A percentile compares a stretch with the other conserved stretches of the same genome.
Conservation (phyloP, 2,113 vertebrate genomes). For the Oenanthe oenanthe region DNA sequence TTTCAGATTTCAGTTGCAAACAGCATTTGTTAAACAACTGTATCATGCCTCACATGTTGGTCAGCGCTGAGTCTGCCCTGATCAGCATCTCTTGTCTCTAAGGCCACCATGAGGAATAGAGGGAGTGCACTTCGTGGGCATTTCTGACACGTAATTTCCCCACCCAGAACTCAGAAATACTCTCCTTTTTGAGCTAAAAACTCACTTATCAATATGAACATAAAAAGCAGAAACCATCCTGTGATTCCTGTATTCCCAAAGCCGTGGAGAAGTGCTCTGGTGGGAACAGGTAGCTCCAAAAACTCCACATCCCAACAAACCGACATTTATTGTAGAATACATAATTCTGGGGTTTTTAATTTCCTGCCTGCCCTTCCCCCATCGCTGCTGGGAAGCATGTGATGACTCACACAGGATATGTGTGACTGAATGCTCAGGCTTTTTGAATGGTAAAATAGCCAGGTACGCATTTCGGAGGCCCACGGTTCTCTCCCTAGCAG, state of each 20-base stretch:
- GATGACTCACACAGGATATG: conserved; percentile 4
- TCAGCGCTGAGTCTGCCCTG: background rate
- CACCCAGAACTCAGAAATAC: background rate
- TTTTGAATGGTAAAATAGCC: background rate
- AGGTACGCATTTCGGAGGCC: background rate
- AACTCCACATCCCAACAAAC: rapidly evolving
- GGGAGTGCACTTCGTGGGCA: background rate
- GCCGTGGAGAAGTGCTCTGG: background rate
- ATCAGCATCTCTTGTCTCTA: background rate
- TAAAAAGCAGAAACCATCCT: background rate
- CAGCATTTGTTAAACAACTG: background rate
- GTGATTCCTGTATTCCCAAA: background rate
- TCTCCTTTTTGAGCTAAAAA: background rate
- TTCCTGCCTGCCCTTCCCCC: background rate
- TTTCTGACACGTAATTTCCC: background rate
- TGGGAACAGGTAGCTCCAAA: background rate
- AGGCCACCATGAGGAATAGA: background rate
- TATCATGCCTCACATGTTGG: background rate
- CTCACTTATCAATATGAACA: rapidly evolving
- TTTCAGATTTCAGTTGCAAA: background rate
- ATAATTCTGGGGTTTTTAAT: background rate
- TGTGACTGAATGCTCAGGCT: background rate
- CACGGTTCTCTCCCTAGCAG: background rate
- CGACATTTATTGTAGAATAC: background rate
- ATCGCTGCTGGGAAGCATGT: background rate